Conservation (phyloP, 2,888 invertebrate genomes). For the Habrosyne pyritoides region DNA sequence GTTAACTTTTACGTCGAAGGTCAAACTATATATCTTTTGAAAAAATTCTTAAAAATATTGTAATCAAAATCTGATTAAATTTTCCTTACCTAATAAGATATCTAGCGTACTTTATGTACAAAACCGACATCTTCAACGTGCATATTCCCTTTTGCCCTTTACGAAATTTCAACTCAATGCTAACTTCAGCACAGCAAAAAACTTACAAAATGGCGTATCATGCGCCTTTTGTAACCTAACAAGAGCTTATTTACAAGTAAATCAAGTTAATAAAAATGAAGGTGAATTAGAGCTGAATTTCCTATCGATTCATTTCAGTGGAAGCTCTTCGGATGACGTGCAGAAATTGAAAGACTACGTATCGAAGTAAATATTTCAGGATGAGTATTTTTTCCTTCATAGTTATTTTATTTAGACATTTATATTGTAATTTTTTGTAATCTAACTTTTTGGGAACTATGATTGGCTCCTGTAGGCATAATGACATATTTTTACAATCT, state of each 20-base stretch:
- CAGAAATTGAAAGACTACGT: constrained; percentile 48
- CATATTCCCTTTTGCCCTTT: background rate
- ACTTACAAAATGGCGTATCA: constrained; percentile 4
- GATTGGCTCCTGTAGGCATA: too few species aligned
- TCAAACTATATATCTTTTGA: too few species aligned
- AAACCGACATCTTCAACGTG: background rate
- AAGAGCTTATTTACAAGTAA: constrained; percentile 36
- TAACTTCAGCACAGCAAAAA: background rate
- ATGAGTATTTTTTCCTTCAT: background rate
- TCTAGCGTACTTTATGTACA: too few species aligned
- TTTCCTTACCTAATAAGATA: too few species aligned
- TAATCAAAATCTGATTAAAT: too few species aligned
- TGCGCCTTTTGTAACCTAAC: constrained; percentile 11
- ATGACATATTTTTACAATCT: too few species aligned
- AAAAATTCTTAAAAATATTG: too few species aligned
- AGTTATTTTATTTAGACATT: background rate
- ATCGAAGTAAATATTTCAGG: constrained; percentile 22
- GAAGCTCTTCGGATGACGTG: constrained; percentile 37
- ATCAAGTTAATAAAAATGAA: constrained; percentile 41
- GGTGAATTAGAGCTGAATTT: constrained; percentile 52
- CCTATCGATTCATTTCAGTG: constrained; percentile 46
- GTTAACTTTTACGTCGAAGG: too few species aligned
- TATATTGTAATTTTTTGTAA: too few species aligned
- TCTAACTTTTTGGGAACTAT: too few species aligned
- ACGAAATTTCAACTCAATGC: background rate